phyloP scores from a whole-genome alignment of 2,797 vertebrate species.

The Pangasius larnaudii region DNA sequence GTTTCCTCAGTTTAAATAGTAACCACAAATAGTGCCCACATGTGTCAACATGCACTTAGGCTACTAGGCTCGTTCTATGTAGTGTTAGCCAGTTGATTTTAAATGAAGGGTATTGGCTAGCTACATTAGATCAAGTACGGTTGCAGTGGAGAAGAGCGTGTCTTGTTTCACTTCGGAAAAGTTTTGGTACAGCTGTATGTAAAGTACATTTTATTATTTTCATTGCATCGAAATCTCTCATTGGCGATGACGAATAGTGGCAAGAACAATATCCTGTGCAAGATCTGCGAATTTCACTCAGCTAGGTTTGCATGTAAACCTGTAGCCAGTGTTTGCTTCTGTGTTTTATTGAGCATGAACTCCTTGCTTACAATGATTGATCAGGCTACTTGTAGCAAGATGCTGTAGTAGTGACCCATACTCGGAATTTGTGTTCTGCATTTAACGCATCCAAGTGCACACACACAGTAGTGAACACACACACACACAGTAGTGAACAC shows the following conservation, averaged over 20 bases:
- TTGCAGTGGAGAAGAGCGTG: neutral
- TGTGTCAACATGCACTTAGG: neutral
- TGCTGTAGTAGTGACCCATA: neutral
- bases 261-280: neutral
- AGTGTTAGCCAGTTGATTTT: neutral
- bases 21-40: neutral
- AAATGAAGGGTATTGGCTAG: neutral
- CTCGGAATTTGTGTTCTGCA: too few species aligned
- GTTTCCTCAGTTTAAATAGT: neutral
- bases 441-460: too few species aligned
- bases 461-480: too few species aligned
- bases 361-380: neutral
- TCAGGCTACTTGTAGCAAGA: neutral
- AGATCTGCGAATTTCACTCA: neutral
- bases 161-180: neutral
- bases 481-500: too few species aligned
- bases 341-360: neutral
- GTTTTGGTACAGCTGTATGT: neutral
- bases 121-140: neutral
- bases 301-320: neutral
- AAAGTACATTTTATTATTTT: neutral
- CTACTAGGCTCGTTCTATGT: neutral
- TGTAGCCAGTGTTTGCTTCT: neutral
- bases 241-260: neutral
- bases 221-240: neutral